Base-by-base conservation (phyloP, 2,888 invertebrate genomes). In the Lathronympha strigana region DNA sequence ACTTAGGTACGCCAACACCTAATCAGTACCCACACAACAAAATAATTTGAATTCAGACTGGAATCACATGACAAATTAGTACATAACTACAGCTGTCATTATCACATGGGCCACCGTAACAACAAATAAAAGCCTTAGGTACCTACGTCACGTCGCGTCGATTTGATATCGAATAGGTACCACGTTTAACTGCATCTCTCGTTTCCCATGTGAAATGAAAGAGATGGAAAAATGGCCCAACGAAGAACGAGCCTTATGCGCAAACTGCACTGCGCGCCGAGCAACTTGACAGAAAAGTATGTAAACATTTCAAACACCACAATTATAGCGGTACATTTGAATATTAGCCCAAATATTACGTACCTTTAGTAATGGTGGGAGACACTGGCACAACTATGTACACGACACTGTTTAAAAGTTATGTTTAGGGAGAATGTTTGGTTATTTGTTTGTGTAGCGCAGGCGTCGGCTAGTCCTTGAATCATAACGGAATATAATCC, bases 391-490 rank as follows among this genome's bases (percentile, higher is more conserved):
- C 33, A 15, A 13, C 15, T 31, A 38, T n/a, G n/a, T 17, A 58
- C 63, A 63, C 64, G 45, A 40, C 64, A 64, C 64, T 45, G 31
- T 51, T 60, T n/a, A n/a, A n/a, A n/a, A n/a, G 9, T n/a, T 57
- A 11, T 25, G 31, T 38, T 49, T 49, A 50, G 19, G 57, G 31
- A 53, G 40, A n/a, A 25, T 36, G 33, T 64, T 45, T 51, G 25
- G 19, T 58, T 50, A 58, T 33, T 49, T 50, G 57, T 64, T 58
- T 45, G 45, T 23, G 50, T 58, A 36, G 64, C 64, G 73, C 73
- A 68, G 72, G 73, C 72, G 74, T 71, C 76, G 76, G 76, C 70
- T 69, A 68, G 76, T 72, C 76, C 77, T 64, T 64, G 64, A 53
- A 64, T 64, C 64, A 60, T 64, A 64, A 64, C 64, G 64, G 64